Base-by-base conservation (phyloP, 1,140 invertebrate species). In the Bombus picipes region DNA sequence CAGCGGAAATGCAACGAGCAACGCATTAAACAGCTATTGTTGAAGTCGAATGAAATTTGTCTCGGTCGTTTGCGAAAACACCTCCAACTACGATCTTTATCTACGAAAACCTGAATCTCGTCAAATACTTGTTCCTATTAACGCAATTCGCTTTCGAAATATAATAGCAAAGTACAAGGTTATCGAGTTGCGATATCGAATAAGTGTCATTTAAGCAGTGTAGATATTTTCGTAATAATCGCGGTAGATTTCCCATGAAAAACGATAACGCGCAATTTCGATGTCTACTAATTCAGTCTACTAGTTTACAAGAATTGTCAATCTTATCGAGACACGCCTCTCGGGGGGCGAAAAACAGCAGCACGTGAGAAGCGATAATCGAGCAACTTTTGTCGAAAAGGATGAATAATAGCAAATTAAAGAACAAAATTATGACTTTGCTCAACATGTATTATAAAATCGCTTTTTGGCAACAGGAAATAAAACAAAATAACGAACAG, bases 221-320 rank as follows among this genome's bases (percentile, higher is more conserved):
- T 28, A 18, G 18, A 37, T 53, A 18, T 37, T 76, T 37, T 13
- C 12, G 74, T 25, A 57, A 59, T n/a, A 18, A 34, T 15, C 62
- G 37, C 34, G 37, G n/a, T 73, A 73, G 22, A 28, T 57, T 37
- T 76, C 53, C 74, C 53, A 28, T 59, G 47, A 76, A 59, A 76
- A 76, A 12, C 74, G 74, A 76, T 76, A 76, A 57, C 47, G 34
- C 25, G 66, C 18, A 39, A 59, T 59, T 76, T 39, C 32, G 28
- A 22, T 32, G 73, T 34, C 47, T 53, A 53, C 18, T 8, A 34
- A n/a, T 13, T 13, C 15, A 3, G 25, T 41, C 75, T 41, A 32
- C 8, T 13, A 12, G 3, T n/a, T 59, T 3, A 6, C 34, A 15
- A 77, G 75, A 18, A n/a, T 72, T 12, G 25, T 39, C 34, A 6